Conservation (phyloP, 2,888 invertebrate genomes). For the Scelioninae gen. 1 region DNA sequence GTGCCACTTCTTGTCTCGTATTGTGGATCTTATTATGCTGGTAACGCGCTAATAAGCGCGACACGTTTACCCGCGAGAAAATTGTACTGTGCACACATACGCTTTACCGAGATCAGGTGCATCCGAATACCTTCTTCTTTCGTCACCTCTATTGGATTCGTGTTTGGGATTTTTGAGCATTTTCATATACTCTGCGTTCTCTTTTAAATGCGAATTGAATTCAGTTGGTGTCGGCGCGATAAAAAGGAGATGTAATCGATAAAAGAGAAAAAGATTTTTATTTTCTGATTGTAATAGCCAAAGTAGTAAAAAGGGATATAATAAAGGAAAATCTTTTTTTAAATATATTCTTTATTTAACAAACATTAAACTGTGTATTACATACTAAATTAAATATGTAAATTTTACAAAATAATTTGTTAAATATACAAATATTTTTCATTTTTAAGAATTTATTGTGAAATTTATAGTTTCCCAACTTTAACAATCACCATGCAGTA, state of each 20-base stretch:
- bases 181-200: slow-evolving; percentile 20
- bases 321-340: neutral
- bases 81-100: slow-evolving; percentile 41
- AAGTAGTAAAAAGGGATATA: slow-evolving; percentile 4
- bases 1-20: slow-evolving; percentile 40
- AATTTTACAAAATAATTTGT: too few species aligned
- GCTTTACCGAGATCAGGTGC: slow-evolving; percentile 44
- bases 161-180: slow-evolving; percentile 50
- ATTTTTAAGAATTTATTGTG: too few species aligned
- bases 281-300: neutral
- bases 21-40: slow-evolving; percentile 60
- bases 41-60: slow-evolving; percentile 66
- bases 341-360: too few species aligned
- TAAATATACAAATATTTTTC: too few species aligned
- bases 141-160: slow-evolving; percentile 47
- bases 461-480: too few species aligned
- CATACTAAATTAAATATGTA: too few species aligned
- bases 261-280: slow-evolving; percentile 9
- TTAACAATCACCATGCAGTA: too few species aligned
- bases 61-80: slow-evolving; percentile 62
- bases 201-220: slow-evolving; percentile 35
- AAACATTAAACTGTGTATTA: too few species aligned
- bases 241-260: neutral
- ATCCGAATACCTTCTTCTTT: slow-evolving; percentile 45
- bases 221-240: neutral